Evolutionary conservation across 2,797 vertebrate genomes (phyloP), one percentile per base, ranked within the genome.

Genomic region (Bufotes viridis): DNA sequence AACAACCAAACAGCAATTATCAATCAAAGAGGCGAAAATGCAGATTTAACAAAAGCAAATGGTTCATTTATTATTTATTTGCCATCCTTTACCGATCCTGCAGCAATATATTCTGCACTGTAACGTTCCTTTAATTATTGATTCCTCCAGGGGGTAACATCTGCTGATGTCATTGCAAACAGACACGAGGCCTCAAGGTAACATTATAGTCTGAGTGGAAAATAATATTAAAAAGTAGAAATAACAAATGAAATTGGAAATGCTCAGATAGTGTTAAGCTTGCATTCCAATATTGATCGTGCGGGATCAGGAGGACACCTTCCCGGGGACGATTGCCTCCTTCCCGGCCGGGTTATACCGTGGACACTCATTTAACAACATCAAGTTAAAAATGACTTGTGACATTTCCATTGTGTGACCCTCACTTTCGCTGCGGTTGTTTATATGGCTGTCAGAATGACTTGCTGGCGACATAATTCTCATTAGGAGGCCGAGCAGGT

Each of bases 41-140:
- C 72, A 75, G 20, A 53, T 75, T 75, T 75, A 75, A 51, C 42
- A 75, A 75, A 75, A 51, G 72, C 72, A 75, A 75, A 75, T 75
- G 72, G 72, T 51, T 75, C 42, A 75, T 75, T 49, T 51, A 75
- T 75, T 75, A 75, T 75, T 75, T n/a, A 75, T 74, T 49, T 11
- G 6, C 51, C 18, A 15, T 15, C 42, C 63, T 65, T 67, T 67
- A 12, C 63, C 0, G 9, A 24, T 75, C 72, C 42, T 75, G 20
- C 20, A 51, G 72, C 42, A n/a, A n/a, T 75, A 51, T 51, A 75
- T 53, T 75, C 49, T 53, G 11, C 20, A 12, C 42, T 51, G 72
- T 75, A 51, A 20, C 4, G 20, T 75, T 12, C 42, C 72, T 75
- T 75, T 53, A 75, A 75, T 75, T 75, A 75, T 53, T 75, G 72